Evolutionary conservation across 2,888 invertebrate genomes (phyloP).

Genomic region (Rhorus exstirpatorius): DNA sequence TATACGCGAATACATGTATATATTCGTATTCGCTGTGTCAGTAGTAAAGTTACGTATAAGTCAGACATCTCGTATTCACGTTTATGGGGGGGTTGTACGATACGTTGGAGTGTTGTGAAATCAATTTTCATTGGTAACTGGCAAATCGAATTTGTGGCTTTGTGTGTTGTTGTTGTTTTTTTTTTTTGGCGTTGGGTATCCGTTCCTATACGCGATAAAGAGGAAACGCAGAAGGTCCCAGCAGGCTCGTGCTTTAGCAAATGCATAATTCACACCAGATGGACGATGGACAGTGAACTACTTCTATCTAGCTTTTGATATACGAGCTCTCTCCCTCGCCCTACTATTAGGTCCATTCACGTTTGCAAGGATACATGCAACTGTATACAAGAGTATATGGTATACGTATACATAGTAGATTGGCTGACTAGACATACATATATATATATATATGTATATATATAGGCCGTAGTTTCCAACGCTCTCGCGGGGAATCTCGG

Average conservation of each 20-base stretch:
- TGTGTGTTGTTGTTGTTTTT: no score
- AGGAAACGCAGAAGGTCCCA: constrained; percentile 21
- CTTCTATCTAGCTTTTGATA: constrained; percentile 59
- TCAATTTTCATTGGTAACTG: constrained; percentile 43
- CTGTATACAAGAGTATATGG: background rate
- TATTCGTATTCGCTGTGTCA: background rate
- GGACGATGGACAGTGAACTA: constrained; percentile 59
- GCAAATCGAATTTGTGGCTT: constrained; percentile 33
- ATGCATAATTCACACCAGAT: constrained; percentile 60
- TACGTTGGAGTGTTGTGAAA: background rate
- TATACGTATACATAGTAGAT: background rate
- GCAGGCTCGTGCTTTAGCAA: background rate
- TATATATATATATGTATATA: no score
- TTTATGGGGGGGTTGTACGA: no score
- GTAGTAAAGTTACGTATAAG: constrained; percentile 6
- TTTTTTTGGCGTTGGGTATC: background rate
- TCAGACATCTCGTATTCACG: constrained; percentile 1
- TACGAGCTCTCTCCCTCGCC: constrained; percentile 36
- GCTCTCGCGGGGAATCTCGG: constrained; percentile 37
- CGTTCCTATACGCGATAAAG: constrained; percentile 9
- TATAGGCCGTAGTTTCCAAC: constrained; percentile 48
- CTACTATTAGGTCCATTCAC: constrained; percentile 30
- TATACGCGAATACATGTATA: no score
- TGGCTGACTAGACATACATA: constrained; percentile 11
- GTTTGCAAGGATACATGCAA: no score